phyloP scores from a whole-genome alignment of 2,888 invertebrate genomes.

The Seladonia tumulorum region DNA sequence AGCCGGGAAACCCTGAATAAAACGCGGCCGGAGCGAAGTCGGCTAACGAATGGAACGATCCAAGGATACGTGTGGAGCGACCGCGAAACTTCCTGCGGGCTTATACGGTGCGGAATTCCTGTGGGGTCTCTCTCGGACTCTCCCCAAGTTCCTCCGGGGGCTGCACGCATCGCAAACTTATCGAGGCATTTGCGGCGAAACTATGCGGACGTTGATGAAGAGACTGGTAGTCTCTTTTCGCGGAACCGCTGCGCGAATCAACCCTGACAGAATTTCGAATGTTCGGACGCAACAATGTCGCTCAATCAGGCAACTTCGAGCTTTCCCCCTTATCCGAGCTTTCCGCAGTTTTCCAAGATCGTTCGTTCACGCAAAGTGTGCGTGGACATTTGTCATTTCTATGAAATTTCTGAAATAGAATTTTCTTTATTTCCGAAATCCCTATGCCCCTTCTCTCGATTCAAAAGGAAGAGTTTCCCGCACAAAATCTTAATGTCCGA shows the following conservation, averaged over 20 bases:
- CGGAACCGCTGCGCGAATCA: neutral
- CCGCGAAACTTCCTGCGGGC: constrained; percentile 63
- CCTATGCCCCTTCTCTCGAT: no score
- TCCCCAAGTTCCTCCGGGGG: constrained; percentile 43
- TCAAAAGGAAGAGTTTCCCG: no score
- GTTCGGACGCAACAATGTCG: neutral
- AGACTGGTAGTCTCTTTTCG: neutral
- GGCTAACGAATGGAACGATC: constrained; percentile 65
- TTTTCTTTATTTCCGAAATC: no score
- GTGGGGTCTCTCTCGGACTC: constrained; percentile 34
- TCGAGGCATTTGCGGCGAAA: constrained; percentile 29
- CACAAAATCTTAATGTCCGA: no score
- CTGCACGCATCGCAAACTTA: constrained; percentile 49
- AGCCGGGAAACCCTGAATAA: constrained; percentile 32
- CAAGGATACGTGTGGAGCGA: constrained; percentile 61
- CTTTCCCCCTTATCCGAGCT: neutral
- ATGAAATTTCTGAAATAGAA: no score
- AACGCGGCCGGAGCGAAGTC: constrained; percentile 44
- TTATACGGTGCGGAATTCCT: constrained; percentile 56
- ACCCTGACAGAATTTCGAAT: neutral
- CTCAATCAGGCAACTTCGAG: neutral
- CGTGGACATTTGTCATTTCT: no score
- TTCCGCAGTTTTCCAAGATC: neutral
- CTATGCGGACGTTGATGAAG: constrained; percentile 36
- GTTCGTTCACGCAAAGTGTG: no score